phyloP scores from a whole-genome alignment of 2,888 invertebrate genomes.

The Lydus trimaculatus region DNA sequence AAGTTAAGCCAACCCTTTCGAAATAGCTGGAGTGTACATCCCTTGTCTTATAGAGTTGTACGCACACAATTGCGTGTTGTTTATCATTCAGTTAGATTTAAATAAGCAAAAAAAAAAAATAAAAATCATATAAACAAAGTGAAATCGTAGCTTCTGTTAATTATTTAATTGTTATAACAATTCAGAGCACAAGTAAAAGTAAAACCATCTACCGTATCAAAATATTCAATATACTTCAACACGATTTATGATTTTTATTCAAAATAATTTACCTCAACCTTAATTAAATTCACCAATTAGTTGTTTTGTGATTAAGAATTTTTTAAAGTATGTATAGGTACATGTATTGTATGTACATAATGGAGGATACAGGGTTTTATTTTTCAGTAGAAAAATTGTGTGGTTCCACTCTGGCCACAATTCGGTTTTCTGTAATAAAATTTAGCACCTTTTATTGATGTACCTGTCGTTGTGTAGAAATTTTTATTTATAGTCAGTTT shows the following conservation, averaged over 20 bases:
- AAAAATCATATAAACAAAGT: conserved; percentile 40
- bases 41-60: conserved; percentile 7
- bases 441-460: conserved; percentile 13
- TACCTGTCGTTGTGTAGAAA: conserved; percentile 14
- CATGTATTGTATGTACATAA: no score
- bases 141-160: conserved; percentile 57
- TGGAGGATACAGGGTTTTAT: no score
- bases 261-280: not conserved
- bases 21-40: not conserved
- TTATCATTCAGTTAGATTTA: conserved; percentile 43
- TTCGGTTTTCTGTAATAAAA: conserved; percentile 10
- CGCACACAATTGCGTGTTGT: conserved; percentile 40
- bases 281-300: not conserved
- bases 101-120: conserved; percentile 15
- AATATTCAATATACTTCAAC: conserved; percentile 38
- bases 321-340: no score
- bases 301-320: not conserved
- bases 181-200: conserved; percentile 60
- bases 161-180: conserved; percentile 59
- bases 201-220: conserved; percentile 47
- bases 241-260: conserved; percentile 6
- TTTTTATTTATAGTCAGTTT: conserved; percentile 13
- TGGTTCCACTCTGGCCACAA: conserved; percentile 19
- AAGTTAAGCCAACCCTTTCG: no score
- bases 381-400: not conserved